Percentiles rank a stretch among this genome's conserved stretches.
Evolutionary conservation across 2,888 invertebrate genomes (phyloP).

Genomic region (Synergus japonicus): DNA sequence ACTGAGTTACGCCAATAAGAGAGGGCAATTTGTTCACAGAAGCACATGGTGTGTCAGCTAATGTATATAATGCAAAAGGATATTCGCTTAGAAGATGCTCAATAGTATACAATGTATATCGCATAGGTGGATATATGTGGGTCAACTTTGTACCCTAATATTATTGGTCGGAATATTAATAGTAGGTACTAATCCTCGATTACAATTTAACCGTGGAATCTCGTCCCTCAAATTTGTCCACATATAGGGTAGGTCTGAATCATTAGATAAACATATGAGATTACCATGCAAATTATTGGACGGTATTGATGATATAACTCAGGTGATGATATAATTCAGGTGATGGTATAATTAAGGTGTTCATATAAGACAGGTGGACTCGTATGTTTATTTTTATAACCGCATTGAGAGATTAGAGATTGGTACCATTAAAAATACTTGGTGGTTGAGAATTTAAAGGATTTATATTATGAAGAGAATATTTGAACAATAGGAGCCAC

Average conservation of each 20-base stretch:
- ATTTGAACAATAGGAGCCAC: not conserved
- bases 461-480: not conserved
- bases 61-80: slow-evolving; percentile 41
- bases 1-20: slow-evolving; percentile 50
- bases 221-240: not conserved
- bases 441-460: too few species aligned
- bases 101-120: not conserved
- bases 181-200: slow-evolving; percentile 42
- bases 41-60: slow-evolving; percentile 38
- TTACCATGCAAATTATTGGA: not conserved
- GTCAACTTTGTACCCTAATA: not conserved
- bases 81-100: not conserved
- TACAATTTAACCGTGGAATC: slow-evolving; percentile 20
- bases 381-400: not conserved
- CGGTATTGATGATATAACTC: too few species aligned
- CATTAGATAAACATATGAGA: not conserved
- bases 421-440: not conserved
- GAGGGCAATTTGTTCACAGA: slow-evolving; percentile 50
- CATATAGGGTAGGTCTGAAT: not conserved
- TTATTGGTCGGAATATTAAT: not conserved
- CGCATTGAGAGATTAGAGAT: not conserved
- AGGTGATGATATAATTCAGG: not conserved
- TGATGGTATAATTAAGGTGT: not conserved
- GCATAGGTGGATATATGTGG: not conserved
- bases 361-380: not conserved